Percentiles rank a stretch among this genome's conserved stretches.
Evolutionary conservation across 1,140 invertebrate species (phyloP).

Genomic region (Pseudomyrmex cubaensis): DNA sequence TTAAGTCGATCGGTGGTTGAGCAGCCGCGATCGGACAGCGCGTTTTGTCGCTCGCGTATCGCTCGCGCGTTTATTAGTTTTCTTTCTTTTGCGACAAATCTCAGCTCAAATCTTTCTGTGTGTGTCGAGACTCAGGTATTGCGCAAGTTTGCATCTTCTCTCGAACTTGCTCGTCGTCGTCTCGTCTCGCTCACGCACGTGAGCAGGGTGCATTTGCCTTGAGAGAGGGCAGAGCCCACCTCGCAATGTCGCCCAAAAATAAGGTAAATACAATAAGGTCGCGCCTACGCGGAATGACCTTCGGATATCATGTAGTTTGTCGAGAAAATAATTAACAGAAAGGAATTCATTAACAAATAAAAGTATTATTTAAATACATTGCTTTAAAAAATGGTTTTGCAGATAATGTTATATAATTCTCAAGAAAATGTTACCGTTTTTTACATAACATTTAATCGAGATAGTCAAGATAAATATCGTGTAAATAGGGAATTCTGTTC

Average conservation of each 20-base stretch:
- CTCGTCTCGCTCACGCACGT: neutral
- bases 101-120: neutral
- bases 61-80: conserved; percentile 65
- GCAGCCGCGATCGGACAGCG: conserved; percentile 58
- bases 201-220: conserved; percentile 62
- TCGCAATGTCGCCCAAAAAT: conserved; percentile 74
- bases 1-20: conserved; percentile 72
- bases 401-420: neutral
- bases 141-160: conserved; percentile 10
- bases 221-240: neutral
- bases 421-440: neutral
- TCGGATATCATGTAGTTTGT: neutral
- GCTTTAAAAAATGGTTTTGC: too few species aligned
- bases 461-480: neutral
- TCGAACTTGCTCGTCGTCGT: neutral
- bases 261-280: conserved; percentile 70
- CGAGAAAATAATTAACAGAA: neutral
- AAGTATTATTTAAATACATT: too few species aligned
- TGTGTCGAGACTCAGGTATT: conserved; percentile 61
- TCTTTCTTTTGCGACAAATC: conserved; percentile 33
- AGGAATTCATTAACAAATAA: too few species aligned
- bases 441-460: neutral
- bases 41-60: conserved; percentile 69
- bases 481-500: neutral
- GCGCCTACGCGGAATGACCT: neutral